Evolutionary conservation across 1,140 invertebrate genomes (phyloP).

Genomic region (Drosophila guanche): DNA sequence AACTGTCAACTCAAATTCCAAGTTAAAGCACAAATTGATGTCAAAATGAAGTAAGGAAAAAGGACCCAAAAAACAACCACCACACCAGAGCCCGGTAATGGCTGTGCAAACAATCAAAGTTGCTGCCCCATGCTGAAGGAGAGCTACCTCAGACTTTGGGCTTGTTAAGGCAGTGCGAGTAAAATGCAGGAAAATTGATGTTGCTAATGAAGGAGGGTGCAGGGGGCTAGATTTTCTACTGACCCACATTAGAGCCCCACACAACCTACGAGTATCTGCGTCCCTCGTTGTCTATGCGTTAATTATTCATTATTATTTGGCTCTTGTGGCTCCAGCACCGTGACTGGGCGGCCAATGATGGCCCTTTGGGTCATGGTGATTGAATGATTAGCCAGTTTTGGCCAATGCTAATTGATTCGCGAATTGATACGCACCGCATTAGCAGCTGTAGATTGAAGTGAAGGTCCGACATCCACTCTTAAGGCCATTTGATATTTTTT

Average conservation of each 20-base stretch:
- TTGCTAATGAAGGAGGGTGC: neutral
- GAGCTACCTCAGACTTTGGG: constrained; percentile 54
- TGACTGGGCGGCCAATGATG: constrained; percentile 33
- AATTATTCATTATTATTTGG: constrained; percentile 65
- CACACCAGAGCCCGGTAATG: too few relatives aligned
- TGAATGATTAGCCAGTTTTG: constrained; percentile 4
- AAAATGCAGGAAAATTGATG: constrained; percentile 27
- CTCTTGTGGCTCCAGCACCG: constrained; percentile 39
- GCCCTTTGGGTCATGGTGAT: constrained; percentile 61
- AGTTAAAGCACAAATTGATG: too few relatives aligned
- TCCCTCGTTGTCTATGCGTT: constrained; percentile 20
- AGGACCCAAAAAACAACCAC: too few relatives aligned
- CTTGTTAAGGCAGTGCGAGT: constrained; percentile 67
- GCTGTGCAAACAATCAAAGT: constrained; percentile 30
- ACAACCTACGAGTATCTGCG: too few relatives aligned
- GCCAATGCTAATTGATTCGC: constrained; percentile 38
- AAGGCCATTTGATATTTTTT: neutral
- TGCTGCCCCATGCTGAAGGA: constrained; percentile 2
- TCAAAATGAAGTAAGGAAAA: too few relatives aligned
- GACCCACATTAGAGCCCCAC: constrained; percentile 31
- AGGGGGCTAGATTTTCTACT: constrained; percentile 33
- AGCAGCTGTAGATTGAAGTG: too few relatives aligned
- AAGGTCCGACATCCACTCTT: neutral
- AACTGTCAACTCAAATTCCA: too few relatives aligned
- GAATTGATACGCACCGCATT: too few relatives aligned